Base-by-base conservation (phyloP, 2,888 invertebrate genomes). In the Brachyopa scutellaris region DNA sequence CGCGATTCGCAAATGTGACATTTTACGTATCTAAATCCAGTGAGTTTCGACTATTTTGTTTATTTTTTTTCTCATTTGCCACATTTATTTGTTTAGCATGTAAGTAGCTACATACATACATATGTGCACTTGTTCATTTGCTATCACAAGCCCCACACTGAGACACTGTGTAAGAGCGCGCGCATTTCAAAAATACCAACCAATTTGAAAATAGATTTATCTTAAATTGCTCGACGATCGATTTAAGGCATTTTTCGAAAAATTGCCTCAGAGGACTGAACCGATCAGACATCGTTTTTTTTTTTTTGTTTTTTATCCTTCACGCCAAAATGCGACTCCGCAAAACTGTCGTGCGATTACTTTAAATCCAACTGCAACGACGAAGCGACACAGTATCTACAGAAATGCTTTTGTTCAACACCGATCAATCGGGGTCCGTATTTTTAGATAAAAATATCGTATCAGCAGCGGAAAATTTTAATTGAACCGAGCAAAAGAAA, bases 281-380 rank as follows among this genome's bases (percentile, higher is more conserved):
- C 38, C 57, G 49, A 73, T 69, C 53, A 31, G 38, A 55, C 29
- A 55, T 26, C 8, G 29, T 21, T 67, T 67, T 1, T 4, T 36
- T 36, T 13, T 5, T 19, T 23, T 40, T 31, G 17, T 64, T 72
- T 55, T 66, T 49, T 76, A 76, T 76, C 79, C 67, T 70, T 80
- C 62, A 49, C 38, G 17, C n/a, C 40, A 67, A 53, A 79, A 73
- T 62, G 83, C 66, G 73, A 73, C 80, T 82, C 86, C 86, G 86
- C 86, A 31, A 13, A 3, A 6, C 3, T 42, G 86, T 84, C 83
- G 85, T 85, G 86, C 86, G 85, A 86, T 49, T 8, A 55, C 86
- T 86, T 85, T 85, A 86, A 86, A 85, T 85, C 84, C 79, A 64
- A 84, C 84, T 62, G 74, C 76, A 21, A 55, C 73, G 47, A 74